Evolutionary conservation across 2,888 invertebrate species (phyloP).

Genomic region (Idaea dimidiata): DNA sequence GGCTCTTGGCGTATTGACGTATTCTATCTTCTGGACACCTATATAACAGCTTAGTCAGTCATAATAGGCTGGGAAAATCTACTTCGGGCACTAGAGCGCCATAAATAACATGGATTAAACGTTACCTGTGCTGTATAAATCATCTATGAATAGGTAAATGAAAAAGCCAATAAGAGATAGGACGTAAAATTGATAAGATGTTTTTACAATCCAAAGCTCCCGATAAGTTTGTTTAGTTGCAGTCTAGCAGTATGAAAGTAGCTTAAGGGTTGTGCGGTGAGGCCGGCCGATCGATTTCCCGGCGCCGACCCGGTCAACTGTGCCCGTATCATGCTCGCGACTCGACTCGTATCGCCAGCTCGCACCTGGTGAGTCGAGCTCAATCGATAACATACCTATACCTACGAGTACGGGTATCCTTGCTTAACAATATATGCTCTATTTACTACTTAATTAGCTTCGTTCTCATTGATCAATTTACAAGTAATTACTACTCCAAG

Average conservation of each 20-base stretch:
- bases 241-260: conserved; percentile 23
- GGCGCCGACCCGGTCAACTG: conserved; percentile 53
- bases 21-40: too few relatives aligned
- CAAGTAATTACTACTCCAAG: not conserved
- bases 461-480: not conserved
- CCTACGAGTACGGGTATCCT: conserved; percentile 21
- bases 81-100: too few relatives aligned
- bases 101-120: too few relatives aligned
- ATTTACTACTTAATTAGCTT: not conserved
- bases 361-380: conserved; percentile 26
- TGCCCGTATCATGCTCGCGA: conserved; percentile 14
- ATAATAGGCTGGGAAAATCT: too few relatives aligned
- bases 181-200: too few relatives aligned
- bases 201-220: too few relatives aligned
- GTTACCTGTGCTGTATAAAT: too few relatives aligned
- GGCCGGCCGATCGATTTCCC: conserved; percentile 53
- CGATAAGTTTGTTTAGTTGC: conserved; percentile 26
- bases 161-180: too few relatives aligned
- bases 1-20: too few relatives aligned
- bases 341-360: conserved; percentile 27
- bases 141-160: too few relatives aligned
- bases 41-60: too few relatives aligned
- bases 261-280: conserved; percentile 20
- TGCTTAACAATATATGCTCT: not conserved
- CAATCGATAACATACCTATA: conserved; percentile 30